Evolutionary conservation across 2,113 vertebrate genomes (phyloP), one percentile per base, ranked within the genome.

Genomic region (Apus apus): DNA sequence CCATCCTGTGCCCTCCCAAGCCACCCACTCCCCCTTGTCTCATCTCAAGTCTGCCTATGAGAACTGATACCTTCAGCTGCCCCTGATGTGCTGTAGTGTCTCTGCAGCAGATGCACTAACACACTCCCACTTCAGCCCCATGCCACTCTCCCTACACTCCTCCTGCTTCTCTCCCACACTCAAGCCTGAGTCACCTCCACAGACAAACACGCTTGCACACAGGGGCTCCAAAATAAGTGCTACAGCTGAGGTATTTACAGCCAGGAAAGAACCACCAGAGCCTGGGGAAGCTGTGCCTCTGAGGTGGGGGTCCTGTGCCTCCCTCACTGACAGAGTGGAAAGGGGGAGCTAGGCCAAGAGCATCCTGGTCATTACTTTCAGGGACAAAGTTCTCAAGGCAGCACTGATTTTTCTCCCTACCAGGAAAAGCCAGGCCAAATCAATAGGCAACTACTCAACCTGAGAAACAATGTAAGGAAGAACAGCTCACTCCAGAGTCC

Each of bases 61-160:
- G 48, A 85, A 36, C 13, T 16, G 40, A 48, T 54, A 18, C 54
- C 32, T 83, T 71, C 75, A 32, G 71, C 67, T 80, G 77, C 22
- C 56, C 57, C 53, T 14, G 43, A 48, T 3, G 0, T 3, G 21
- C 65, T 64, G 23, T 0, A 48, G n/a, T 15, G 7, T 67, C 38
- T 57, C 70, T 65, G 16, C 51, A 72, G 12, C 21, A 61, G 32
- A 60, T 16, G 38, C 9, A 54, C 50, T n/a, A 40, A 32, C 2
- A 19, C 50, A 2, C 23, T 61, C 64, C 50, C 46, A 19, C 12
- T 3, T 21, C 48, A 80, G 54, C 27, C 26, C 40, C 30, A 64
- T 26, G 51, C 58, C 51, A 7, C 64, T 36, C 80, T 73, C 20
- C 54, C 26, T 7, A 21, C 23, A 40, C 4, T 13, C 15, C 10